These are phyloP conservation scores for Trinectes maculatus DNA, from an alignment of 2,113 vertebrate genomes.

Conservation along the genomic window DNA sequence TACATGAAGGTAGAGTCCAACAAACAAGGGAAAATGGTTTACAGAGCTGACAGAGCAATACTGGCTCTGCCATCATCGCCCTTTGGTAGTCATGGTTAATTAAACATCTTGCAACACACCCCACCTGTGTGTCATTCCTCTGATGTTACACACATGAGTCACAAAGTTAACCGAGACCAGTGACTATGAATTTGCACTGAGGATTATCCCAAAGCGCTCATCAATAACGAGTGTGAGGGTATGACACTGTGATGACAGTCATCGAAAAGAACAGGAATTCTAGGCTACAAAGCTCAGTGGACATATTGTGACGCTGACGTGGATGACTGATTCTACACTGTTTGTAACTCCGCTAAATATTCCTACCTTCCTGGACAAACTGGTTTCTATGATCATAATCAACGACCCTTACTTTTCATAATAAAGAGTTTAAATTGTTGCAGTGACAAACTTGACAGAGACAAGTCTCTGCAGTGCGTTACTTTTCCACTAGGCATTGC, in stretches of 20 bases:
- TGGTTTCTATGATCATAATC: conserved; percentile 4
- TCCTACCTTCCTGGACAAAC: not conserved
- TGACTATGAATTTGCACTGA: conserved; percentile 1
- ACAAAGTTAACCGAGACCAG: conserved; percentile 32
- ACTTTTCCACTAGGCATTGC: conserved; percentile 34
- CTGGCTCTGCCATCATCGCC: conserved; percentile 7
- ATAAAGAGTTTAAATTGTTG: conserved; percentile 8
- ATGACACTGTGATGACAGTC: conserved; percentile 50
- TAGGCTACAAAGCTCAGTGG: conserved; percentile 43
- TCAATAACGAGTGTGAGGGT: not conserved
- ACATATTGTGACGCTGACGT: not conserved
- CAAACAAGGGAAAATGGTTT: conserved; percentile 8
- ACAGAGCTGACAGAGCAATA: not conserved
- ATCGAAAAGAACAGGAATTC: conserved; percentile 58
- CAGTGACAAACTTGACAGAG: conserved; percentile 19
- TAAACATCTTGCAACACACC: conserved; percentile 15
- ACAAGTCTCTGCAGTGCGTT: not conserved
- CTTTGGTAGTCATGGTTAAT: conserved; percentile 5
- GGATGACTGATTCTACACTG: not conserved
- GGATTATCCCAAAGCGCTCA: conserved; percentile 10
- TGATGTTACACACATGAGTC: conserved; percentile 59
- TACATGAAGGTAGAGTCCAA: not conserved
- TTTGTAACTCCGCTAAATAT: conserved; percentile 3
- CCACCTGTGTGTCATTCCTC: conserved; percentile 52
- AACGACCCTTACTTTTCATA: not conserved